Evolutionary conservation across 23 tunicate genomes (phyloP).

Genomic region (Diplosoma virens): DNA sequence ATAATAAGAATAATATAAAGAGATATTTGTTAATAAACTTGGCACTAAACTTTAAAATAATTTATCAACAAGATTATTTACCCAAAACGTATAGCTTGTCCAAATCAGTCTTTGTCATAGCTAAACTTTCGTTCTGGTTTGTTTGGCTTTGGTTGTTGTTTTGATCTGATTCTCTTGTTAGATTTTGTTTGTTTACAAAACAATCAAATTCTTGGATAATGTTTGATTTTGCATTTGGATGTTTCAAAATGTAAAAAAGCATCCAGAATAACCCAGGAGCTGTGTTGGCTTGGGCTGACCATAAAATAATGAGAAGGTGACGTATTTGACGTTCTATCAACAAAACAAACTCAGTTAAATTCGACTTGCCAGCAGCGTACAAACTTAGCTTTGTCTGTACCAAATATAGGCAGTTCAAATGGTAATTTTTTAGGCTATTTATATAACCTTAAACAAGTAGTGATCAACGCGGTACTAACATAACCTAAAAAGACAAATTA

Average conservation of each 20-base stretch:
- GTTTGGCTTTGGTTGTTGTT: neutral
- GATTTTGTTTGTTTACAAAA: neutral
- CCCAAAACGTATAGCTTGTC: constrained; percentile 58
- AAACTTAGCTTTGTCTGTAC: too few relatives aligned
- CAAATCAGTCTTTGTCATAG: constrained; percentile 33
- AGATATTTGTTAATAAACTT: too few relatives aligned
- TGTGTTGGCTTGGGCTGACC: constrained; percentile 82
- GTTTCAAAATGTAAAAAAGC: constrained; percentile 44
- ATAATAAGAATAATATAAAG: too few relatives aligned
- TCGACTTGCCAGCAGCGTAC: too few relatives aligned
- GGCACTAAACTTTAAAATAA: neutral
- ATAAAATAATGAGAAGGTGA: constrained; percentile 53
- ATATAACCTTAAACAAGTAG: too few relatives aligned
- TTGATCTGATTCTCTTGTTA: neutral
- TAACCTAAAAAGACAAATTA: too few relatives aligned
- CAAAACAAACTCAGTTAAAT: too few relatives aligned
- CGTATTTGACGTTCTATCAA: constrained; percentile 10
- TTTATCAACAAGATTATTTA: neutral
- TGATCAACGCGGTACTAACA: too few relatives aligned
- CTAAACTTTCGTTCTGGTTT: neutral
- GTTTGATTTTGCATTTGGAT: constrained; percentile 20
- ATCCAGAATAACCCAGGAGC: constrained; percentile 68
- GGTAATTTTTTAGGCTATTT: too few relatives aligned
- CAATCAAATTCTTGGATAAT: constrained; percentile 33
- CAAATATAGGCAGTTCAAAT: too few relatives aligned